A percentile compares a stretch with the other conserved stretches of the same genome.
Evolutionary conservation across 2,113 vertebrate species (phyloP).

Genomic region (Cavia porcellus): DNA sequence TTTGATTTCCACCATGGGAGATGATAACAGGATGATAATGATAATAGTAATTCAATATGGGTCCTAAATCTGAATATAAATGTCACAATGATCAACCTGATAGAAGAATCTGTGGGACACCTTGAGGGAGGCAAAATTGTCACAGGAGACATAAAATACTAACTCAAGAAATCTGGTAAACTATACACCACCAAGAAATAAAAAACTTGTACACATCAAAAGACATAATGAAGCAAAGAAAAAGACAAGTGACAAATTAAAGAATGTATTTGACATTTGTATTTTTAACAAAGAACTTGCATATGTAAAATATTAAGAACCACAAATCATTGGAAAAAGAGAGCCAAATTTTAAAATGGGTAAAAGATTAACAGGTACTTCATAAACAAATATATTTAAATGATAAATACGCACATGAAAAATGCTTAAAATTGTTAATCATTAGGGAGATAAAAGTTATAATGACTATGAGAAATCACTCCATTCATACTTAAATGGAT

Average conservation of each 20-base stretch:
- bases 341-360: background rate
- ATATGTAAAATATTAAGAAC: background rate
- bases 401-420: background rate
- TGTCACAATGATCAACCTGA: background rate
- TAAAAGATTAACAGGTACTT: background rate
- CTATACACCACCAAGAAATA: background rate
- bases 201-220: background rate
- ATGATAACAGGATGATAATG: background rate
- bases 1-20: background rate
- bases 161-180: background rate
- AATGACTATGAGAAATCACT: background rate
- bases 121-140: background rate
- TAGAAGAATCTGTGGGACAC: background rate
- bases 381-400: background rate
- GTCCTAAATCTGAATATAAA: background rate
- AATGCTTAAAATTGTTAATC: slow-evolving; percentile 1
- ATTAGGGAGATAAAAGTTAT: background rate
- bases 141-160: background rate
- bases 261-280: background rate
- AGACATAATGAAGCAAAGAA: slow-evolving; percentile 17
- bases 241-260: background rate
- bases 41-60: background rate
- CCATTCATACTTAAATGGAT: background rate
- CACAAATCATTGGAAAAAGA: background rate
- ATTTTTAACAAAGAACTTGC: background rate